phyloP scores from a whole-genome alignment of 2,797 vertebrate genomes.

The Onychomys torridus region DNA sequence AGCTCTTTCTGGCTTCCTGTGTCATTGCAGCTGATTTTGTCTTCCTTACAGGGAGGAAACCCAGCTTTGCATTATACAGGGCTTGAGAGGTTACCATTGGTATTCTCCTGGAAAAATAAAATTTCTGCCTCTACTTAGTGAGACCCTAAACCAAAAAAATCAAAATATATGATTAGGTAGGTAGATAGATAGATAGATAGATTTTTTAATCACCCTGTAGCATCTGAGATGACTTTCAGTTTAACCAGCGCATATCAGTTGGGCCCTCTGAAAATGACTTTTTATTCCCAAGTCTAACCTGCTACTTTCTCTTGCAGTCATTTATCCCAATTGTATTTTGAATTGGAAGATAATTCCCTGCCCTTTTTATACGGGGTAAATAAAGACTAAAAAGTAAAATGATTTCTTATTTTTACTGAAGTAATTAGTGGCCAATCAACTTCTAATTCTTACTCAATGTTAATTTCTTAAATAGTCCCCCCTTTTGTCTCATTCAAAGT shows the following conservation, averaged over 20 bases:
- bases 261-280: neutral
- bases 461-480: neutral
- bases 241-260: neutral
- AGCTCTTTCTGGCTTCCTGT: neutral
- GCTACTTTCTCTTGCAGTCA: neutral
- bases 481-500: neutral
- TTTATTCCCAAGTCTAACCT: neutral
- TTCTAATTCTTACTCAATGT: neutral
- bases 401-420: neutral
- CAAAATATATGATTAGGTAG: neutral
- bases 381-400: neutral
- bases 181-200: neutral
- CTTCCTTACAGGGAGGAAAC: slow-evolving; percentile 20
- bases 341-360: neutral
- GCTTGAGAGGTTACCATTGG: neutral
- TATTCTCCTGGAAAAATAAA: slow-evolving; percentile 13
- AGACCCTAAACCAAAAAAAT: neutral
- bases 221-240: neutral
- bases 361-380: slow-evolving; percentile 3
- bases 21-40: neutral
- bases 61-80: neutral
- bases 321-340: neutral
- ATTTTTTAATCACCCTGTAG: neutral
- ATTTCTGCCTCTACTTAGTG: neutral
- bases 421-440: neutral